A percentile compares a stretch with the other conserved stretches of the same genome.
Conservation (phyloP, 1,140 invertebrate genomes). For the Drosophila repletoides region DNA sequence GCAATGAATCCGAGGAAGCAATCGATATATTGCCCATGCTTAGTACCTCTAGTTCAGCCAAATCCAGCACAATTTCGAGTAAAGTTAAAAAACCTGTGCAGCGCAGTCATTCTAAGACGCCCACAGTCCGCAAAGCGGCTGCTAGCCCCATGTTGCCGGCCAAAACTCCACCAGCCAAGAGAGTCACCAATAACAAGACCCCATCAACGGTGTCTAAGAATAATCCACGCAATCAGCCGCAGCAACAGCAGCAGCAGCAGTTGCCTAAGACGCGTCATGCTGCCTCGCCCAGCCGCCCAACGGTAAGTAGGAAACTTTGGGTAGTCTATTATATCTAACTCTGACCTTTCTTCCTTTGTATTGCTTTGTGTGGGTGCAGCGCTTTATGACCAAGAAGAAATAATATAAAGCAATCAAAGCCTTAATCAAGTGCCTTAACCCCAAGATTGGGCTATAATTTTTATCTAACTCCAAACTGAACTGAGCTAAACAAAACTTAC, state of each 20-base stretch:
- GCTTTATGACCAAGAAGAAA: conserved; percentile 53
- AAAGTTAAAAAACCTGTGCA: not conserved
- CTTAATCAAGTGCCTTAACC: conserved; percentile 61
- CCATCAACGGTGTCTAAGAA: not conserved
- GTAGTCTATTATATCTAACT: no score
- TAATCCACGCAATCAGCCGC: conserved; percentile 6
- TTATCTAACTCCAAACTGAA: no score
- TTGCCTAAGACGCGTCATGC: conserved; percentile 9
- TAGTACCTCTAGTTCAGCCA: conserved; percentile 33
- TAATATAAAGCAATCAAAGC: conserved; percentile 14
- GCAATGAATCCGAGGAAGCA: conserved; percentile 32
- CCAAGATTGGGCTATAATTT: conserved; percentile 9
- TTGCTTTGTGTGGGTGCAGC: conserved; percentile 19
- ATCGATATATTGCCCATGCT: not conserved
- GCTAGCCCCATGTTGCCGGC: not conserved
- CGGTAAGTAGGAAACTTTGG: conserved; percentile 29
- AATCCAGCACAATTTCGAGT: conserved; percentile 15
- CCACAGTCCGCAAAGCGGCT: not conserved
- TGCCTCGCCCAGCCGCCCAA: conserved; percentile 18
- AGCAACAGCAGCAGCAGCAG: not conserved
- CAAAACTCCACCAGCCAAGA: not conserved
- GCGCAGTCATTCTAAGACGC: not conserved
- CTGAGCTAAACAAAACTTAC: no score
- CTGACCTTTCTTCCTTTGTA: not conserved
- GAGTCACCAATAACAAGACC: not conserved